Evolutionary conservation across 2,888 invertebrate genomes (phyloP), one percentile per base, ranked within the genome.

Genomic region (Scrobipalpa costella): DNA sequence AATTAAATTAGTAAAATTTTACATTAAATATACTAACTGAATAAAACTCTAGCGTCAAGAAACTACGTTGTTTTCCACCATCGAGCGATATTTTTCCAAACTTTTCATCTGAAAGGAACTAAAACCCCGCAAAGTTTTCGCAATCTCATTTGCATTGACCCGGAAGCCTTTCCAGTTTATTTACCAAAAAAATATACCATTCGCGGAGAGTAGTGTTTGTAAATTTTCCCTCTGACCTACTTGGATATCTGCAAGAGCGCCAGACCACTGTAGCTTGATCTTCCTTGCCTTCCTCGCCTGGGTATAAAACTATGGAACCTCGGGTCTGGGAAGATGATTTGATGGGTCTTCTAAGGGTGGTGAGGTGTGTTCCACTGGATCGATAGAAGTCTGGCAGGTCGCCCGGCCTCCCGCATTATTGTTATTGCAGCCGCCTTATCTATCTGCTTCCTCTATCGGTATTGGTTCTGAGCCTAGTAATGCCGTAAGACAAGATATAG

Each of bases 141-240:
- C 63, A 81, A 83, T 75, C 81, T 82, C 79, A 85, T 86, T 86
- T 84, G 81, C 89, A 85, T 83, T 88, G 87, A 86, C 84, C 86
- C 84, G 85, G 83, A 88, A 86, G 75, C 76, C 77, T 81, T 81
- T 77, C 79, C 78, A 72, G 74, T 84, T 86, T 83, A 85, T 86
- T 88, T 84, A 77, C 74, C 73, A 81, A 87, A 86, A 87, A 85
- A 86, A 81, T 78, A 82, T 79, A 81, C 17, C 83, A 82, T 78
- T 80, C 78, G 73, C 75, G 64, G 74, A 74, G 81, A 84, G 85
- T 88, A 88, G 88, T 89, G 86, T 90, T 90, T 89, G 89, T 90
- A 88, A 88, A 90, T 88, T 89, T 90, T 90, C 89, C 88, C 81
- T 89, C 81, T 90, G 90, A 91, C 90, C 90, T 90, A 91, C 88